Conservation (phyloP, 1,140 invertebrate genomes). For the Leptopilina clavipes region DNA sequence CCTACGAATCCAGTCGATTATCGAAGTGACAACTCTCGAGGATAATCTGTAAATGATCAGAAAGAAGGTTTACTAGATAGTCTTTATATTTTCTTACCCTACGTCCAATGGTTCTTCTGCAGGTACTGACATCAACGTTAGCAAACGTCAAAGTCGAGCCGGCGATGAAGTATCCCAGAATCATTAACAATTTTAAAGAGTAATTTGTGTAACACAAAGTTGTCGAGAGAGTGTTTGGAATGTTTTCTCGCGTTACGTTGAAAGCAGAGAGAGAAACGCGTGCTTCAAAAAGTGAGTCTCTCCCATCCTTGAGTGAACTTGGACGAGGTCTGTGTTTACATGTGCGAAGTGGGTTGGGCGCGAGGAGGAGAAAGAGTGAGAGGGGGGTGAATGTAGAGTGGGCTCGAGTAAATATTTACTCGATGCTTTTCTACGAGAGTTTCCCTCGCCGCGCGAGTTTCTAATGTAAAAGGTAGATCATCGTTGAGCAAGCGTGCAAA, state of each 20-base stretch:
- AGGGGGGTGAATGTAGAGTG: neutral
- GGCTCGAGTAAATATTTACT: slow-evolving; percentile 58
- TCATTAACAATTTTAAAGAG: too few relatives aligned
- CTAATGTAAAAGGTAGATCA: slow-evolving; percentile 50
- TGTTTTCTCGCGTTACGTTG: neutral
- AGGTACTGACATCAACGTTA: too few relatives aligned
- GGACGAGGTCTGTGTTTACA: slow-evolving; percentile 25
- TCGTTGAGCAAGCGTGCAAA: slow-evolving; percentile 42
- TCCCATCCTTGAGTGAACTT: slow-evolving; percentile 28
- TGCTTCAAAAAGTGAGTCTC: slow-evolving; percentile 6
- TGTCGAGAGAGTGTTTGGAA: neutral
- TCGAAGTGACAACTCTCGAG: too few relatives aligned
- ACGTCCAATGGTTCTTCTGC: too few relatives aligned
- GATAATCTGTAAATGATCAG: too few relatives aligned
- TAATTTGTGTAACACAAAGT: too few relatives aligned
- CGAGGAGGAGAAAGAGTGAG: slow-evolving; percentile 40
- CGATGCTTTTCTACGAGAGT: slow-evolving; percentile 43
- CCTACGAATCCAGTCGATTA: too few relatives aligned
- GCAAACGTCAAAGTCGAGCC: too few relatives aligned
- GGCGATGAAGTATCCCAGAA: too few relatives aligned
- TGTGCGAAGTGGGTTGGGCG: neutral
- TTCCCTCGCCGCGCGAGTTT: slow-evolving; percentile 13
- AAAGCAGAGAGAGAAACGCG: neutral
- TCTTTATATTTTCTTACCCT: too few relatives aligned
- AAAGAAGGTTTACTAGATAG: too few relatives aligned